A percentile compares a stretch with the other conserved stretches of the same genome.
Conservation (phyloP, 1,140 invertebrate genomes). For the Probaryconus sp. region DNA sequence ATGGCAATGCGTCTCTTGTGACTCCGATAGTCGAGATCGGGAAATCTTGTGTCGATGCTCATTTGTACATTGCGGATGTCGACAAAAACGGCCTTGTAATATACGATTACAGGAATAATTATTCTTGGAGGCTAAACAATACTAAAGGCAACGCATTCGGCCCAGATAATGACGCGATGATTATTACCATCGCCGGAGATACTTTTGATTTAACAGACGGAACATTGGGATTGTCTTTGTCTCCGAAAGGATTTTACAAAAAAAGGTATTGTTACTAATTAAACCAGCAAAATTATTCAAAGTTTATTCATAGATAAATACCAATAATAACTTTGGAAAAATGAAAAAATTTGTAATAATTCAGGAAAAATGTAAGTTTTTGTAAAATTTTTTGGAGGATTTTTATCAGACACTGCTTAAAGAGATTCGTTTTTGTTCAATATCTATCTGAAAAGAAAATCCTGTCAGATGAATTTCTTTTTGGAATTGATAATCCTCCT, state of each 20-base stretch:
- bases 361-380: no score
- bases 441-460: no score
- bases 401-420: no score
- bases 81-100: conserved; percentile 74
- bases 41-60: conserved; percentile 72
- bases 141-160: conserved; percentile 75
- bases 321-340: no score
- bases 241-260: conserved; percentile 72
- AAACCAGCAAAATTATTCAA: conserved; percentile 5
- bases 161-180: conserved; percentile 70
- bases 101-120: conserved; percentile 68
- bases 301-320: no score
- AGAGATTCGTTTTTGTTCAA: no score
- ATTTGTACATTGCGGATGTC: conserved; percentile 77
- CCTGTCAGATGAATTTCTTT: no score
- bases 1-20: conserved; percentile 70
- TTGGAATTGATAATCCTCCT: no score
- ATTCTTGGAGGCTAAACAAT: conserved; percentile 76
- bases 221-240: conserved; percentile 74
- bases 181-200: conserved; percentile 75
- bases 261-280: conserved; percentile 67
- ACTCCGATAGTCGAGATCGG: conserved; percentile 75
- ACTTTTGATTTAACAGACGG: conserved; percentile 74
- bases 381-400: no score
- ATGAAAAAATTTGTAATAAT: no score